These are phyloP conservation scores for Chionomys nivalis DNA, from an alignment of 2,113 vertebrate genomes.

Conservation along the genomic window DNA sequence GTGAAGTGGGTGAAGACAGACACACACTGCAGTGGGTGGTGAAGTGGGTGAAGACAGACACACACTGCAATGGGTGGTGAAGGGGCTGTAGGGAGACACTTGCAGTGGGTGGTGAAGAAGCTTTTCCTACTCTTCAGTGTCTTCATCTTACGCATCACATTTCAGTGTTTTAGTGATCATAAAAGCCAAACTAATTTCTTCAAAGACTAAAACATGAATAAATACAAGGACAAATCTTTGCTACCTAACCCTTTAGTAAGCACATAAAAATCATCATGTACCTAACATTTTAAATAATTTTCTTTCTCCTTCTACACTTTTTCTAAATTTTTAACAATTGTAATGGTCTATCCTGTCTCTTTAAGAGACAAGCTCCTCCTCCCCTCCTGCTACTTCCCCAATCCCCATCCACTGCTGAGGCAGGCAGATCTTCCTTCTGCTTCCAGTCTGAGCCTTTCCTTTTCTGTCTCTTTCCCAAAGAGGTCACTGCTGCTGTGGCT, in stretches of 20 bases:
- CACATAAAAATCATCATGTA: slow-evolving; percentile 40
- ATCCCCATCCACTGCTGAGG: no score
- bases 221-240: slow-evolving; percentile 54
- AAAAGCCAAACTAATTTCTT: slow-evolving; percentile 55
- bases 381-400: fast-evolving
- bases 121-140: background rate
- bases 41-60: background rate
- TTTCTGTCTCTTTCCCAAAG: no score
- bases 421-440: no score
- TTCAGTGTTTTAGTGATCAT: slow-evolving; percentile 41
- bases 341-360: no score
- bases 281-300: slow-evolving; percentile 60
- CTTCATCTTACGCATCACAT: slow-evolving; percentile 38
- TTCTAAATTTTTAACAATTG: slow-evolving; percentile 51
- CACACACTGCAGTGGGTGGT: background rate
- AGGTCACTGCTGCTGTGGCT: no score
- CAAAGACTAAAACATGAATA: slow-evolving; percentile 56
- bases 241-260: slow-evolving; percentile 57
- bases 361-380: no score
- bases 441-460: no score
- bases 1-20: background rate
- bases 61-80: no score
- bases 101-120: background rate
- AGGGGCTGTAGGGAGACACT: fast-evolving
- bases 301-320: slow-evolving; percentile 36